phyloP scores from a whole-genome alignment of 30 jellyfish, hydroid and myxozoan genomes.

The Euphysa ruthae region DNA sequence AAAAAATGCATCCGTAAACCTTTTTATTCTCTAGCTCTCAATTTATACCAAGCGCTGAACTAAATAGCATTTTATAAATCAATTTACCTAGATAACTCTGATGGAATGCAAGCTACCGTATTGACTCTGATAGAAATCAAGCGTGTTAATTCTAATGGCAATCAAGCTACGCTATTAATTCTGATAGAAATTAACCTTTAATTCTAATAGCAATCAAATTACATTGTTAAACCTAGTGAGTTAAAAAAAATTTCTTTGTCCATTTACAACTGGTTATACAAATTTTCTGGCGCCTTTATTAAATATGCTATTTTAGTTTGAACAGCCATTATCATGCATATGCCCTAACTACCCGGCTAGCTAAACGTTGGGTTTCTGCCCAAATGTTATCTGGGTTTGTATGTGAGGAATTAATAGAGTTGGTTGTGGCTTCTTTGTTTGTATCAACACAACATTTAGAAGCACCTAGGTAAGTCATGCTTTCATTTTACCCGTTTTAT shows the following conservation, averaged over 20 bases:
- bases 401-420: constrained; percentile 54
- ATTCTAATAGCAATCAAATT: too few species aligned
- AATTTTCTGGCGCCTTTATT: background rate
- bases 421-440: constrained; percentile 59
- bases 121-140: too few species aligned
- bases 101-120: too few species aligned
- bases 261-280: background rate
- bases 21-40: too few species aligned
- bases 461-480: constrained; percentile 59
- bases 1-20: too few species aligned
- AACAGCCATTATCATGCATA: constrained; percentile 43
- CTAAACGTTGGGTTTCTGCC: constrained; percentile 63
- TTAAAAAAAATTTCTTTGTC: background rate
- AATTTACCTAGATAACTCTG: too few species aligned
- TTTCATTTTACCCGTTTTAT: too few species aligned
- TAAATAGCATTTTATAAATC: too few species aligned
- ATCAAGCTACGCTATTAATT: too few species aligned
- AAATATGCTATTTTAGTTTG: constrained; percentile 19
- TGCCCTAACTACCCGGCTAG: constrained; percentile 64
- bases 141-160: too few species aligned
- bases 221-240: background rate
- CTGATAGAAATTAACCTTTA: too few species aligned
- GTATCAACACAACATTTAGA: constrained; percentile 30
- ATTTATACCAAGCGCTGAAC: too few species aligned
- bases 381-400: constrained; percentile 58